phyloP scores from a whole-genome alignment of 1,140 invertebrate genomes.

The Latrodectus geometricus region DNA sequence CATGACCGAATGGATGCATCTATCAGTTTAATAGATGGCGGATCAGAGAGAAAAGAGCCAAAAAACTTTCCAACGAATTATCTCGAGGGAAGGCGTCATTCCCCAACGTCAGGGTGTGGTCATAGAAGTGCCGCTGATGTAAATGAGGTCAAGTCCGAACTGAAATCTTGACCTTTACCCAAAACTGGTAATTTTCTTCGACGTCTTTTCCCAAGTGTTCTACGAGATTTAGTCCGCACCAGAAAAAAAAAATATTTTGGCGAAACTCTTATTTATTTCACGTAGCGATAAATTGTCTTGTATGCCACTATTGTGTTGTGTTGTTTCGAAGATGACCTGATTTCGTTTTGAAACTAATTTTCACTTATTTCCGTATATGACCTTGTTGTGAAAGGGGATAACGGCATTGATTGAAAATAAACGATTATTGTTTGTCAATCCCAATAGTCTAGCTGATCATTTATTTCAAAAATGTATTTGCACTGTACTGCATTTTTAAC shows the following conservation, averaged over 20 bases:
- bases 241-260: neutral
- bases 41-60: neutral
- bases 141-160: constrained; percentile 41
- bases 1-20: constrained; percentile 17
- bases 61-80: neutral
- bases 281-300: neutral
- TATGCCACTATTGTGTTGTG: neutral
- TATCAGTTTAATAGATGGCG: neutral
- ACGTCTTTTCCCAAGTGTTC: neutral
- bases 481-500: too few relatives aligned
- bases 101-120: constrained; percentile 21
- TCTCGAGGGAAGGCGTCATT: neutral
- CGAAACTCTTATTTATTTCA: neutral
- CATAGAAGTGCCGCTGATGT: neutral
- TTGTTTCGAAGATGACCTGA: neutral
- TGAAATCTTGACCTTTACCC: constrained; percentile 26
- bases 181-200: neutral
- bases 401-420: neutral
- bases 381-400: neutral
- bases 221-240: neutral
- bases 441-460: too few relatives aligned
- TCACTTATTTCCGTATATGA: neutral
- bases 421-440: neutral
- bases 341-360: neutral
- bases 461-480: too few relatives aligned